Percentiles rank a stretch among this genome's conserved stretches.
These are phyloP conservation scores for Drosophila aff. DNA, from an alignment of 1,140 invertebrate genomes.

Conservation along the genomic window DNA sequence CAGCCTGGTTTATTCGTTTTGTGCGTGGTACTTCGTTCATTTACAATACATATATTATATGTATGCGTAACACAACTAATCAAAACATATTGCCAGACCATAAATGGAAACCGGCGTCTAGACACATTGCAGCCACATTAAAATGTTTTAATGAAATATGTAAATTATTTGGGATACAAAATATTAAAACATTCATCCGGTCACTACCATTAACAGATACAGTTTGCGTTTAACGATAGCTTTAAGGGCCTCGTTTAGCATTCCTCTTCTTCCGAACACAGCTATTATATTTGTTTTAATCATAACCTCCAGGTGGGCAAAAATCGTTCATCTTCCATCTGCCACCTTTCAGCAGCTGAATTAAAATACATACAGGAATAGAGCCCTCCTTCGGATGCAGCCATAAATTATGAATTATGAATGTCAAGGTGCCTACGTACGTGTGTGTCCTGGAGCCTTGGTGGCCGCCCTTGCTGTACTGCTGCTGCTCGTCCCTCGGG, in stretches of 20 bases:
- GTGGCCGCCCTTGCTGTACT: neutral
- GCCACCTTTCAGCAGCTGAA: conserved; percentile 15
- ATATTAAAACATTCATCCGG: neutral
- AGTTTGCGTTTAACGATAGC: neutral
- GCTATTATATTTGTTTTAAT: conserved; percentile 55
- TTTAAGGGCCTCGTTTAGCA: neutral
- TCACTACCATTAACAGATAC: neutral
- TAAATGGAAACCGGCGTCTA: conserved; percentile 75
- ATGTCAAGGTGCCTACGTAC: conserved; percentile 64
- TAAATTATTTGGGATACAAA: conserved; percentile 44
- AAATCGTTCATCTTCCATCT: conserved; percentile 28
- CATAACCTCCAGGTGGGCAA: conserved; percentile 44
- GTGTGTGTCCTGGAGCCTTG: conserved; percentile 33
- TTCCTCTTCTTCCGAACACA: conserved; percentile 4
- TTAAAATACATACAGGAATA: conserved; percentile 42
- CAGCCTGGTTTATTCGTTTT: conserved; percentile 41
- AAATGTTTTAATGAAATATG: conserved; percentile 73
- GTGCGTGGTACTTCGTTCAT: conserved; percentile 16
- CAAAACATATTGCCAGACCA: conserved; percentile 73
- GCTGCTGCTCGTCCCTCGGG: conserved; percentile 52
- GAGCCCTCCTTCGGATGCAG: conserved; percentile 47
- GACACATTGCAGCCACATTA: conserved; percentile 64
- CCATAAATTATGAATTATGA: conserved; percentile 79
- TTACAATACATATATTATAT: conserved; percentile 7
- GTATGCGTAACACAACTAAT: conserved; percentile 63